A percentile compares a stretch with the other conserved stretches of the same genome.
Conservation (phyloP, 2,888 invertebrate species). For the Hydraecia micacea region DNA sequence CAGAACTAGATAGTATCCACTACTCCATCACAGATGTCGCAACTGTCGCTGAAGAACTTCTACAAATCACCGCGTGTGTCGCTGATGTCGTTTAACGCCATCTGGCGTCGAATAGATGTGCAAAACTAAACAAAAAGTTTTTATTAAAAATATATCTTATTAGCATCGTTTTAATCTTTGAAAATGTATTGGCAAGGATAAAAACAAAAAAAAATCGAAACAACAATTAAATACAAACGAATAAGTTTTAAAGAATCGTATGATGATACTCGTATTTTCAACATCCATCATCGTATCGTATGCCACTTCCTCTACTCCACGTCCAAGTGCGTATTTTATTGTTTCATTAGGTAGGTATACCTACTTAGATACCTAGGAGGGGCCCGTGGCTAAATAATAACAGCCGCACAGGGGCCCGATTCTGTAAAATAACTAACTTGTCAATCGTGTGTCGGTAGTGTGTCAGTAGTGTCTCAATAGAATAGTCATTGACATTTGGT, state of each 20-base stretch:
- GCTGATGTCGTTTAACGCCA: conserved; percentile 63
- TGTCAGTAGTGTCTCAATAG: too few relatives aligned
- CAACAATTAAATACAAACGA: background rate
- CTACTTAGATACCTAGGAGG: too few relatives aligned
- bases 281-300: background rate
- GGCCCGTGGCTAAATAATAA: too few relatives aligned
- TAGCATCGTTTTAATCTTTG: background rate
- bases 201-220: background rate
- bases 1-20: conserved; percentile 29
- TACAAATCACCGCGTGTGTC: conserved; percentile 36
- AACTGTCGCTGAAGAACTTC: conserved; percentile 42
- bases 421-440: too few relatives aligned
- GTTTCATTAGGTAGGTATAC: background rate
- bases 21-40: conserved; percentile 63
- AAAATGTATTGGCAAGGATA: too few relatives aligned
- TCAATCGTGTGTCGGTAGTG: too few relatives aligned
- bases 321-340: background rate
- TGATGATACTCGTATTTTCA: background rate
- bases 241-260: background rate
- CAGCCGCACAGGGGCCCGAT: too few relatives aligned
- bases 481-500: too few relatives aligned
- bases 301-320: background rate
- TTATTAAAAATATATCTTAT: background rate
- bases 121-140: background rate
- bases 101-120: conserved; percentile 75